Evolutionary conservation across 2,113 vertebrate species (phyloP).

Genomic region (Synodontis membranacea): DNA sequence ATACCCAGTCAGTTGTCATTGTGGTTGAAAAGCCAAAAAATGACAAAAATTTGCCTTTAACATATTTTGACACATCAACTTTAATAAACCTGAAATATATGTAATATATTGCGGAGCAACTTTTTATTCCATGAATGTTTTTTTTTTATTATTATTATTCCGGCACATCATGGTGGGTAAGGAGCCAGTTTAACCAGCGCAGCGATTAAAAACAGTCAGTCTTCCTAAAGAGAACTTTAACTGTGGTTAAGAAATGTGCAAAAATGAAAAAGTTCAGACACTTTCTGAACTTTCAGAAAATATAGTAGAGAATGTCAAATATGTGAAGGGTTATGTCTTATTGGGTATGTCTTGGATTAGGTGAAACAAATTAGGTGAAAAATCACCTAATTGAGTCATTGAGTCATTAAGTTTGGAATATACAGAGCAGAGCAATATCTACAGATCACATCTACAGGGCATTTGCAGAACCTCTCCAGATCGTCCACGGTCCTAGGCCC

Average conservation of each 20-base stretch:
- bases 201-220: not conserved
- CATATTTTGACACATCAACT: not conserved
- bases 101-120: not conserved
- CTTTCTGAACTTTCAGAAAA: not conserved
- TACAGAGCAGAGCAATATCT: too few species aligned
- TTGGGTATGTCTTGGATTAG: too few species aligned
- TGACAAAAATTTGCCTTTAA: not conserved
- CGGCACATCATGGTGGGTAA: not conserved
- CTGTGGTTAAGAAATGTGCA: not conserved
- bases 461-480: too few species aligned
- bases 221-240: not conserved
- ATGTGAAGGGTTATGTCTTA: not conserved
- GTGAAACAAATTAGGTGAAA: not conserved
- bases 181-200: not conserved
- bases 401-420: too few species aligned
- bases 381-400: too few species aligned
- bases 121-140: not conserved
- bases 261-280: not conserved
- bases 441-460: too few species aligned
- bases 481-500: too few species aligned
- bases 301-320: not conserved
- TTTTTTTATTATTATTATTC: not conserved
- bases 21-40: not conserved
- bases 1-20: not conserved
- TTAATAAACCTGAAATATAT: not conserved